phyloP scores from a whole-genome alignment of 2,113 vertebrate genomes.

The Pomatostomus ruficeps region DNA sequence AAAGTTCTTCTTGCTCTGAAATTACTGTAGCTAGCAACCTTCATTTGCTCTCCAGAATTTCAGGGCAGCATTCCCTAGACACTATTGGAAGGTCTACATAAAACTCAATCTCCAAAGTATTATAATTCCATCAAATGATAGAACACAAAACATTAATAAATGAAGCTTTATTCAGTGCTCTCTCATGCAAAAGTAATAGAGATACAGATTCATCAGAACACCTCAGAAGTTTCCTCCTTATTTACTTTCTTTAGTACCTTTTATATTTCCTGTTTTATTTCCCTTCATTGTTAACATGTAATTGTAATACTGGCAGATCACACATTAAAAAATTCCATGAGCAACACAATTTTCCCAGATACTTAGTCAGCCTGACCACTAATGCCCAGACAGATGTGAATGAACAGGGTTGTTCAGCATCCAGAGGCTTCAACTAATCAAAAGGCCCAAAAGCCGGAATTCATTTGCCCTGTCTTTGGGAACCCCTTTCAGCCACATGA shows the following conservation, averaged over 20 bases:
- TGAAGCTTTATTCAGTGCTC: not conserved
- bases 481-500: fast-evolving
- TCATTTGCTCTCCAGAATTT: not conserved
- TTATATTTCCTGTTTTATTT: not conserved
- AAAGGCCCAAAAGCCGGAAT: not conserved
- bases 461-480: not conserved
- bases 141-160: not conserved
- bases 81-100: not conserved
- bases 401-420: not conserved
- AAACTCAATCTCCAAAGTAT: not conserved
- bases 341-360: not conserved
- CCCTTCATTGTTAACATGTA: not conserved
- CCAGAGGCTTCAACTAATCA: not conserved
- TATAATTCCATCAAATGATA: not conserved
- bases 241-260: not conserved
- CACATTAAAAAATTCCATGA: fast-evolving
- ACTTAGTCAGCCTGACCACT: not conserved
- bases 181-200: not conserved
- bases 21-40: not conserved
- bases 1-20: not conserved
- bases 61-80: not conserved
- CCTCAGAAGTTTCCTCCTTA: not conserved
- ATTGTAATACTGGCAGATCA: not conserved
- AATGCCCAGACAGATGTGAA: not conserved
- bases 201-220: not conserved